Conservation (phyloP, 2,888 invertebrate genomes). For the Cistogaster globosa region DNA sequence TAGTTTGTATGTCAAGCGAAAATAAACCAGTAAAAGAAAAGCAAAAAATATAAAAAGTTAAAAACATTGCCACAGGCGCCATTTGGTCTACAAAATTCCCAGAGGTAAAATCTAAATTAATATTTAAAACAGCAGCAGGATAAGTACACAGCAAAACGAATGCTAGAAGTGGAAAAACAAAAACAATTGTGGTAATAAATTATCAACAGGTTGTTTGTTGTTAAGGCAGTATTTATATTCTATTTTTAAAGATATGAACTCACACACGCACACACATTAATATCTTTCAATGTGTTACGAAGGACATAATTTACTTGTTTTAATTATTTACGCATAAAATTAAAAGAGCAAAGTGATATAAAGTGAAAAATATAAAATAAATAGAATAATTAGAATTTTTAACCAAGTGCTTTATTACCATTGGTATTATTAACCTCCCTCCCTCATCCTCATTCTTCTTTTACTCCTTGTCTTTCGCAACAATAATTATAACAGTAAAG, state of each 20-base stretch:
- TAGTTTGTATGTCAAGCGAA: slow-evolving; percentile 12
- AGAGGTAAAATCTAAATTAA: slow-evolving; percentile 36
- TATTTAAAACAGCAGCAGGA: slow-evolving; percentile 9
- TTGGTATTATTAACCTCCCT: background rate
- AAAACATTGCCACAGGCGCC: slow-evolving; percentile 6
- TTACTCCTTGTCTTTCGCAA: too few relatives aligned
- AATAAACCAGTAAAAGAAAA: background rate
- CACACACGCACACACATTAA: background rate
- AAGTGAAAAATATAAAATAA: background rate
- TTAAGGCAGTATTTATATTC: too few relatives aligned
- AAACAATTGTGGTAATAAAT: slow-evolving; percentile 8
- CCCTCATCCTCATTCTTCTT: too few relatives aligned
- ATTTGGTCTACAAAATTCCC: slow-evolving; percentile 41
- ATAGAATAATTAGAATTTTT: slow-evolving; percentile 3
- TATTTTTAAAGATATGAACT: too few relatives aligned
- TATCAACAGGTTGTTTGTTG: slow-evolving; percentile 22
- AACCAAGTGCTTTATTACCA: slow-evolving; percentile 39
- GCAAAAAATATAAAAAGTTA: background rate
- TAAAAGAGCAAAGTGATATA: background rate
- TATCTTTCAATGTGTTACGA: background rate
- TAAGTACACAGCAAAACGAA: background rate
- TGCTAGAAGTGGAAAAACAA: background rate
- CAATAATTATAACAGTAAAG: too few relatives aligned
- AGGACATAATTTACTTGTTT: slow-evolving; percentile 11
- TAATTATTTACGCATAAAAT: background rate